Conservation (phyloP, 2,113 vertebrate genomes). For the Camelus bactrianus region DNA sequence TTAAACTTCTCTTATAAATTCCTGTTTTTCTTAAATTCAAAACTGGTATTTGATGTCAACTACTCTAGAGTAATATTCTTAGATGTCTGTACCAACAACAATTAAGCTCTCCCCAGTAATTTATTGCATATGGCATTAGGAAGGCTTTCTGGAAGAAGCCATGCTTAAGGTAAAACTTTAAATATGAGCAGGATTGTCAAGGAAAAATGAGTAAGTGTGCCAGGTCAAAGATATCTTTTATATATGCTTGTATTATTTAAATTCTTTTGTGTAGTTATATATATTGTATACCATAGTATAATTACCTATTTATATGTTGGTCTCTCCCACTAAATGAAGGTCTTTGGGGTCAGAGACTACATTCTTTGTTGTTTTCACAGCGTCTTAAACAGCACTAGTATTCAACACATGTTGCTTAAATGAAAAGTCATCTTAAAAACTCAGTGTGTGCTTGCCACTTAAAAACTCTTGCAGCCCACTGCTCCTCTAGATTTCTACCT, state of each 20-base stretch:
- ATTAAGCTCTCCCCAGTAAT: background rate
- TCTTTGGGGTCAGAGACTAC: background rate
- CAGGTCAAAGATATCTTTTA: background rate
- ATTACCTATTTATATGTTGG: background rate
- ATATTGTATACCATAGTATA: background rate
- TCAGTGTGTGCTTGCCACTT: background rate
- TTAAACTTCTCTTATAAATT: constrained; percentile 4
- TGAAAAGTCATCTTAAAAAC: background rate
- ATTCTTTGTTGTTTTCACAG: background rate
- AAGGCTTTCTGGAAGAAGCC: constrained; percentile 24
- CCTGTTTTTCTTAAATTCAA: background rate
- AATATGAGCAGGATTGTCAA: background rate
- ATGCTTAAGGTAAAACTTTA: background rate
- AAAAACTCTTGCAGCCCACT: background rate
- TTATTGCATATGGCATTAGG: background rate
- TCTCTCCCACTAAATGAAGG: background rate
- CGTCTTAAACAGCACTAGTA: background rate
- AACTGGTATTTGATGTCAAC: background rate
- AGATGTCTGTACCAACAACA: background rate
- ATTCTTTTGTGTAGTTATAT: background rate
- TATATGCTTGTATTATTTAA: background rate
- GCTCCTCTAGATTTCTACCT: background rate
- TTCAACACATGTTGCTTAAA: background rate
- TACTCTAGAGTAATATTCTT: background rate
- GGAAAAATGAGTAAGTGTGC: background rate